Percentiles rank a stretch among this genome's conserved stretches.
Evolutionary conservation across 2,113 vertebrate genomes (phyloP).

Genomic region (Podocnemis expansa): DNA sequence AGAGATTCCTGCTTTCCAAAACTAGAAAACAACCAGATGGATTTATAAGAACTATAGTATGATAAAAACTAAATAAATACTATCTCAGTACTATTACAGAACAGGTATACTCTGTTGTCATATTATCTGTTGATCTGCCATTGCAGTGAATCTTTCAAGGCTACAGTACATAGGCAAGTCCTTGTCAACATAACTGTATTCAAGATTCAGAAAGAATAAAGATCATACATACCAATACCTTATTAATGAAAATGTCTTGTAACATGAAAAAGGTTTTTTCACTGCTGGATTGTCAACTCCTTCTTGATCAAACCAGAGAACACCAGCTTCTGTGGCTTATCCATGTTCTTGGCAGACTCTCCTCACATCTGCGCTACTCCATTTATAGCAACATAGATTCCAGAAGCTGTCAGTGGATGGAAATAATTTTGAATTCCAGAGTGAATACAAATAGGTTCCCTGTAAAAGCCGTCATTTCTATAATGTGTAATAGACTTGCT

Average conservation of each 20-base stretch:
- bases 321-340: constrained; percentile 50
- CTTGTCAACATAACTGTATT: neutral
- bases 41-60: constrained; percentile 36
- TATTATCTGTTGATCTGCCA: neutral
- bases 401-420: constrained; percentile 58
- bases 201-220: constrained; percentile 35
- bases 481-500: constrained; percentile 14
- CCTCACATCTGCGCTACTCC: constrained; percentile 51
- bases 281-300: constrained; percentile 35
- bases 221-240: constrained; percentile 9
- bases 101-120: constrained; percentile 9
- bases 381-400: constrained; percentile 61
- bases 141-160: constrained; percentile 16
- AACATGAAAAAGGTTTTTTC: constrained; percentile 61
- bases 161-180: neutral
- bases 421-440: constrained; percentile 69
- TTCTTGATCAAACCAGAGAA: constrained; percentile 60
- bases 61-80: constrained; percentile 40
- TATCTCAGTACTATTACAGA: neutral
- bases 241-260: constrained; percentile 56
- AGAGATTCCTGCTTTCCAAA: constrained; percentile 11
- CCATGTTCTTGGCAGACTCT: constrained; percentile 46
- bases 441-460: constrained; percentile 55
- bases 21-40: neutral
- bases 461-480: constrained; percentile 63